Percentiles rank a stretch among this genome's conserved stretches.
Evolutionary conservation across 2,888 invertebrate genomes (phyloP).

Genomic region (Deroplatys truncata): DNA sequence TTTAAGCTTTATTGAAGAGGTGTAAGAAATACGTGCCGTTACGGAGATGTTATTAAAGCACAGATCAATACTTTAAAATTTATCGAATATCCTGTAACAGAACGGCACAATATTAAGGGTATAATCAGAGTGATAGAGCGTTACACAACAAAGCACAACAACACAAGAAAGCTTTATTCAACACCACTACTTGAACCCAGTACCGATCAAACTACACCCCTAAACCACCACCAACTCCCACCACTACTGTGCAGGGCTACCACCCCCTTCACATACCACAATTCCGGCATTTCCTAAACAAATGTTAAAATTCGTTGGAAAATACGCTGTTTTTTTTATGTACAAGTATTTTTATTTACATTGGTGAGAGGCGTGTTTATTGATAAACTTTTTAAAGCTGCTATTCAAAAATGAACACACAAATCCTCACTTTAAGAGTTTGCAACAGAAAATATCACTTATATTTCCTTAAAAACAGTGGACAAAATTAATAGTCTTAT

Average conservation of each 20-base stretch:
- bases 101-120: no score
- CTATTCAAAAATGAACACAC: not conserved
- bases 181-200: not conserved
- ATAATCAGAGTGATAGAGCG: not conserved
- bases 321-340: not conserved
- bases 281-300: not conserved
- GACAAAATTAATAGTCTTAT: no score
- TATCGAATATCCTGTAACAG: no score
- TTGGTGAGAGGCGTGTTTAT: not conserved
- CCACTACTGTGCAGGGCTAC: not conserved
- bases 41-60: no score
- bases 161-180: not conserved
- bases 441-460: no score
- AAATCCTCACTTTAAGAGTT: no score
- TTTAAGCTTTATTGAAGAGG: no score
- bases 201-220: constrained; percentile 7
- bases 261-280: not conserved
- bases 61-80: no score
- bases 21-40: no score
- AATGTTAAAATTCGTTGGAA: not conserved
- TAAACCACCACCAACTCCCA: constrained; percentile 15
- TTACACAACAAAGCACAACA: not conserved
- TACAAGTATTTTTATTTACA: not conserved
- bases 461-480: no score
- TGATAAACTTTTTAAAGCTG: not conserved